A percentile compares a stretch with the other conserved stretches of the same genome.
Conservation (phyloP, 2,797 vertebrate genomes). For the Phylloscopus collybita region DNA sequence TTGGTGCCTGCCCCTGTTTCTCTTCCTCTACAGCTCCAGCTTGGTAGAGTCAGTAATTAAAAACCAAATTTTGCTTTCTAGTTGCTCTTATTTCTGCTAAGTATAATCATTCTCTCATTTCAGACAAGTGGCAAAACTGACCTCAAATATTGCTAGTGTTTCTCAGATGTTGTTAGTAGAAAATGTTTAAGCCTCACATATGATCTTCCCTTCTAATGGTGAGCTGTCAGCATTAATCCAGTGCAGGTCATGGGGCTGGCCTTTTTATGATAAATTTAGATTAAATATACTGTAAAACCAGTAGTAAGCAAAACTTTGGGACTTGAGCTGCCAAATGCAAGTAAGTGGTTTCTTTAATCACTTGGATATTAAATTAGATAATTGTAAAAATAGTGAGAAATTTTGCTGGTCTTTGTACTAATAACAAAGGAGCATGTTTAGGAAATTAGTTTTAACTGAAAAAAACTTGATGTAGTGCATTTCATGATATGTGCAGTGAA, state of each 20-base stretch:
- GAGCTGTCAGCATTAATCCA: not conserved
- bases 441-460: not conserved
- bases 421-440: not conserved
- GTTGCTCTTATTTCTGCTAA: not conserved
- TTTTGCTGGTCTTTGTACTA: not conserved
- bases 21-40: not conserved
- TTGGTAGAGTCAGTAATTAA: not conserved
- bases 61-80: not conserved
- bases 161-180: not conserved
- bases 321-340: not conserved
- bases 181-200: not conserved
- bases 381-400: not conserved
- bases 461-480: not conserved
- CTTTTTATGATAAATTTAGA: not conserved
- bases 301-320: not conserved
- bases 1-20: not conserved
- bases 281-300: not conserved
- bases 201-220: not conserved
- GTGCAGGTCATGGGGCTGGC: too few species aligned
- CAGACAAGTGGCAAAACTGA: not conserved
- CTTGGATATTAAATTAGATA: not conserved
- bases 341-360: not conserved
- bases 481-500: not conserved
- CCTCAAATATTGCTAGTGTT: not conserved
- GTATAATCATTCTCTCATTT: not conserved